Conservation (phyloP, 1,140 invertebrate species). For the Cotesia chilonis region DNA sequence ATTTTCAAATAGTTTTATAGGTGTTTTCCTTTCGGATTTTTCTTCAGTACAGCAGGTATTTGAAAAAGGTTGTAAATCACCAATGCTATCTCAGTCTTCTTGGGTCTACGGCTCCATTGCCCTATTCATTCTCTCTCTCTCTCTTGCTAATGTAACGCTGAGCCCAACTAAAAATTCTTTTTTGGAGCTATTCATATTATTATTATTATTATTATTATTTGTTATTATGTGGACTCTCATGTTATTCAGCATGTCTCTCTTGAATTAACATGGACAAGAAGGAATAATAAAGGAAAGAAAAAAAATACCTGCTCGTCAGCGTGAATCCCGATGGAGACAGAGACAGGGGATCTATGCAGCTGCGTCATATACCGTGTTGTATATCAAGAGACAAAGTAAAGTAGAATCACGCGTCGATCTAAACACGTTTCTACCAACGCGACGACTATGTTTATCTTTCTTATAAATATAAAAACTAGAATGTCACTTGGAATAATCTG, state of each 20-base stretch:
- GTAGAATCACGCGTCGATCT: neutral
- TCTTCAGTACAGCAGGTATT: no score
- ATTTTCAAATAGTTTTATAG: no score
- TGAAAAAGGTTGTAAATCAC: no score
- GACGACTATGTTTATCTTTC: no score
- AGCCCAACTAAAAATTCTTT: neutral
- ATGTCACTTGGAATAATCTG: neutral
- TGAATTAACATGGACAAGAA: conserved; percentile 1
- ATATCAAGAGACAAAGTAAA: neutral
- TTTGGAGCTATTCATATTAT: no score
- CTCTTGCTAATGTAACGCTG: no score
- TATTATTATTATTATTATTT: neutral
- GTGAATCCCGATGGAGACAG: neutral
- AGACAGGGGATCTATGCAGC: neutral
- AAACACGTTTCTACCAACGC: no score
- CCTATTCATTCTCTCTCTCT: no score
- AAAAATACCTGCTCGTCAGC: conserved; percentile 6
- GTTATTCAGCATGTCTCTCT: neutral
- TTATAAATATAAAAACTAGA: no score
- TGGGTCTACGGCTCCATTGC: no score
- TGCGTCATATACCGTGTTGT: neutral
- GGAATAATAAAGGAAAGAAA: neutral
- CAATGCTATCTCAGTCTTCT: no score
- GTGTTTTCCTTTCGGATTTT: no score
- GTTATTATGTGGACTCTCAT: neutral